Conservation (phyloP, 2,888 invertebrate genomes). For the Orgyia antiqua region DNA sequence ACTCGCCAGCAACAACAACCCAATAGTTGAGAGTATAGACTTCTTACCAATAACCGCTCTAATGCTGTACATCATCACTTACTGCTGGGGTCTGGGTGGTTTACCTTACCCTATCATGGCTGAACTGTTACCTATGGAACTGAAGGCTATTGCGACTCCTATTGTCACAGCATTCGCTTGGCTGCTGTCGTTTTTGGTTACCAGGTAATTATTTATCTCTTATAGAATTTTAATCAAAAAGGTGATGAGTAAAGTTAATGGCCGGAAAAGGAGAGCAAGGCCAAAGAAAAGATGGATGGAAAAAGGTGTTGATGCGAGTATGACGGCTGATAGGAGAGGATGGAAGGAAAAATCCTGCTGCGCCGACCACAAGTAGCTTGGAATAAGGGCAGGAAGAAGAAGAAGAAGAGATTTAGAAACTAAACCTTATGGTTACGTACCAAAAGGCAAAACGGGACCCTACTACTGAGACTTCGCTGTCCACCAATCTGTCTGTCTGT, state of each 20-base stretch:
- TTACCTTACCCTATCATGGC: conserved; percentile 90
- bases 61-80: conserved; percentile 85
- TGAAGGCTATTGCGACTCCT: conserved; percentile 86
- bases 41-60: conserved; percentile 86
- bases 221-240: too few relatives aligned
- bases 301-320: neutral
- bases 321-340: neutral
- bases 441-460: too few relatives aligned
- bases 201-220: too few relatives aligned
- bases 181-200: conserved; percentile 85
- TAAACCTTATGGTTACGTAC: too few relatives aligned
- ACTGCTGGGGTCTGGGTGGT: conserved; percentile 87
- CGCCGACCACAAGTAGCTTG: neutral
- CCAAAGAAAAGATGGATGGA: too few relatives aligned
- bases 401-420: too few relatives aligned
- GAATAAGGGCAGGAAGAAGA: neutral
- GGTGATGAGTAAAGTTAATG: too few relatives aligned
- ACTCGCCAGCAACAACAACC: conserved; percentile 57
- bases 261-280: too few relatives aligned
- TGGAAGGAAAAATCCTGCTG: conserved; percentile 3
- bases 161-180: conserved; percentile 88
- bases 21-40: conserved; percentile 64
- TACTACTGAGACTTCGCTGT: too few relatives aligned
- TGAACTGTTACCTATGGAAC: conserved; percentile 88
- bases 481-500: too few relatives aligned